A percentile compares a stretch with the other conserved stretches of the same genome.
phyloP scores from a whole-genome alignment of 1,140 invertebrate species.

The Meteorus sp. region DNA sequence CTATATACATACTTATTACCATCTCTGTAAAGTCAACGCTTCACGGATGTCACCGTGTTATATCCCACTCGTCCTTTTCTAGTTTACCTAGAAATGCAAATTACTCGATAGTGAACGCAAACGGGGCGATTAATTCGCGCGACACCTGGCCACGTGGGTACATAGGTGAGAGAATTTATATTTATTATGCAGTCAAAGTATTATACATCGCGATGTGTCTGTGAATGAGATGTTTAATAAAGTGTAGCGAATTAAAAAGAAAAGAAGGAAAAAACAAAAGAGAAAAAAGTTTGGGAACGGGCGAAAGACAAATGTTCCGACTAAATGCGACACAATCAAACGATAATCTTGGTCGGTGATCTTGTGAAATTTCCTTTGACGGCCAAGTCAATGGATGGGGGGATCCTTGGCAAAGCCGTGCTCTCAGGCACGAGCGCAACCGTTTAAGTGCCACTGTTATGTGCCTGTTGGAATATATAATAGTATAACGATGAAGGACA shows the following conservation, averaged over 20 bases:
- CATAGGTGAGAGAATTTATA: slow-evolving; percentile 7
- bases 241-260: background rate
- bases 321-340: slow-evolving; percentile 39
- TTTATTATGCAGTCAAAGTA: background rate
- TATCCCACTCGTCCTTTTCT: slow-evolving; percentile 9
- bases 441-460: no score
- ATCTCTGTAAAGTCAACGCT: no score
- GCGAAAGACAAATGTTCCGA: slow-evolving; percentile 37
- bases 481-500: slow-evolving; percentile 44
- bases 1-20: background rate
- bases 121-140: slow-evolving; percentile 31
- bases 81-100: slow-evolving; percentile 41
- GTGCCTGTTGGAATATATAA: no score
- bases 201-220: background rate
- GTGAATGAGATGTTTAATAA: background rate
- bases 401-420: slow-evolving; percentile 3
- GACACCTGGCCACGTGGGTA: slow-evolving; percentile 11
- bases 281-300: background rate
- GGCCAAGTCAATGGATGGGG: background rate
- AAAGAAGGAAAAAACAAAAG: slow-evolving; percentile 12
- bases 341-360: slow-evolving; percentile 38
- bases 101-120: slow-evolving; percentile 42
- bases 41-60: no score
- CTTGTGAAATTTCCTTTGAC: slow-evolving; percentile 36
- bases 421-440: slow-evolving; percentile 31